phyloP scores from a whole-genome alignment of 1,140 invertebrate species.

The Carposina sasakii region DNA sequence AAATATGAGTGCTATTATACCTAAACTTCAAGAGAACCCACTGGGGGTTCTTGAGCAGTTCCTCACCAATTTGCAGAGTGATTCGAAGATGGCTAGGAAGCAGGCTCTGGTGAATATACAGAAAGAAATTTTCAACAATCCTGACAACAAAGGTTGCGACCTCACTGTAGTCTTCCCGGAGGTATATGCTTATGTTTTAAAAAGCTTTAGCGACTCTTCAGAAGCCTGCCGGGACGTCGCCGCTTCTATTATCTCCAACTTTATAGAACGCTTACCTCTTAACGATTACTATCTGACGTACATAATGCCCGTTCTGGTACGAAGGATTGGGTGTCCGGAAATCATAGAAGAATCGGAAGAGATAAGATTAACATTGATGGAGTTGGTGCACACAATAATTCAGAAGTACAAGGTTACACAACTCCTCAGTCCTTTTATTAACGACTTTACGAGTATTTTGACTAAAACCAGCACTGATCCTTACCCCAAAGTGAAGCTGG shows the following conservation, averaged over 20 bases:
- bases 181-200: constrained; percentile 58
- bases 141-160: constrained; percentile 42
- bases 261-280: constrained; percentile 51
- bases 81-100: constrained; percentile 55
- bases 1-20: constrained; percentile 34
- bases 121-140: constrained; percentile 55
- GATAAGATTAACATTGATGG: constrained; percentile 81
- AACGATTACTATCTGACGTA: constrained; percentile 82
- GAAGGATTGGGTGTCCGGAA: constrained; percentile 84
- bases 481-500: constrained; percentile 85
- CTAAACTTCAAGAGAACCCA: constrained; percentile 42
- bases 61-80: constrained; percentile 52
- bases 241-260: constrained; percentile 52
- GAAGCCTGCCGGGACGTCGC: constrained; percentile 57
- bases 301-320: constrained; percentile 82
- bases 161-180: constrained; percentile 57
- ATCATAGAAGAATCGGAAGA: constrained; percentile 90
- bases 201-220: constrained; percentile 58
- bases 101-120: constrained; percentile 50
- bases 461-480: constrained; percentile 81
- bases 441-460: constrained; percentile 84
- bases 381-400: constrained; percentile 78
- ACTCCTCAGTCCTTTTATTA: constrained; percentile 78
- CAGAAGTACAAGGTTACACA: constrained; percentile 73
- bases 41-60: constrained; percentile 41